Conservation (phyloP, 2,888 invertebrate genomes). For the Scrobipalpa atriplicella region DNA sequence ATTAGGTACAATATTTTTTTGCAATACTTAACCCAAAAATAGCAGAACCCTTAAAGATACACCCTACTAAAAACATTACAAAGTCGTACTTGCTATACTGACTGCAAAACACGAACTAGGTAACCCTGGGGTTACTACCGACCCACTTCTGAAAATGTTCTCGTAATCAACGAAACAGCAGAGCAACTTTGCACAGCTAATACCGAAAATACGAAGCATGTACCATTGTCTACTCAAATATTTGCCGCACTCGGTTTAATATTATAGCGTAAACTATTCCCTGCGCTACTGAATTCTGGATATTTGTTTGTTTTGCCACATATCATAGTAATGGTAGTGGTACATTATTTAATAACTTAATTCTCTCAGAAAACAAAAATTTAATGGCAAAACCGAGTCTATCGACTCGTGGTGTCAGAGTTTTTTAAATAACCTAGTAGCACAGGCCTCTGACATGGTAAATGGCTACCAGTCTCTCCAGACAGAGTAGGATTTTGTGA, state of each 20-base stretch:
- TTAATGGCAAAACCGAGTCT: no score
- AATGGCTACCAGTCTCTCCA: no score
- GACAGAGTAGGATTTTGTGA: no score
- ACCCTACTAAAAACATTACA: no score
- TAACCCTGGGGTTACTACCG: not conserved
- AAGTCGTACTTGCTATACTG: no score
- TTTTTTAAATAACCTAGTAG: no score
- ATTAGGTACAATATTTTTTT: no score
- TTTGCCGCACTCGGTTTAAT: conserved; percentile 13
- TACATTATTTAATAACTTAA: no score
- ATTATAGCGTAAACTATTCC: conserved; percentile 7
- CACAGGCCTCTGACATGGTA: no score
- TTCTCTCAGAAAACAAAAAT: no score
- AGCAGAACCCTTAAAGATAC: no score
- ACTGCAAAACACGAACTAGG: not conserved
- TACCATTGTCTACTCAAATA: conserved; percentile 30
- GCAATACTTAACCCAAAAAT: no score
- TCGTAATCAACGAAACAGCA: not conserved
- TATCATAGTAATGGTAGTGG: not conserved
- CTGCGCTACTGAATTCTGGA: not conserved
- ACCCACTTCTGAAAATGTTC: conserved; percentile 7
- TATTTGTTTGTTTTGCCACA: not conserved
- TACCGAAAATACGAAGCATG: conserved; percentile 24
- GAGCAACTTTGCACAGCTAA: conserved; percentile 13
- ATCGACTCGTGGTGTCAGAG: not conserved